Conservation (phyloP, 2,113 vertebrate species). For the Triplophysa siluroides region DNA sequence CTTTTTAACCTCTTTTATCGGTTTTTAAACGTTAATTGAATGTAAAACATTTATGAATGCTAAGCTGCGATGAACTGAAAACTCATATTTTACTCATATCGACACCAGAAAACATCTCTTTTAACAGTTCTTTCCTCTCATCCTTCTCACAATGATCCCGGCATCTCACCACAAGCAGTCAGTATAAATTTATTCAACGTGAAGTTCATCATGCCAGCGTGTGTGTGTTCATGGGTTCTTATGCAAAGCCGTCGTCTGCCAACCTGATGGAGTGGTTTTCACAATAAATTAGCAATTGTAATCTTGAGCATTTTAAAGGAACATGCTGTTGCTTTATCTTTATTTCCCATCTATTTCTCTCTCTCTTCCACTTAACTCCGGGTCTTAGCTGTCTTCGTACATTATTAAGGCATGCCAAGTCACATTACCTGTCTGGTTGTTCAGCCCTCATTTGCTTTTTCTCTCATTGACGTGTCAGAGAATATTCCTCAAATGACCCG, state of each 20-base stretch:
- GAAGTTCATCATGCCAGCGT: slow-evolving; percentile 50
- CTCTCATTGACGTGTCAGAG: slow-evolving; percentile 23
- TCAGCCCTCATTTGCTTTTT: slow-evolving; percentile 25
- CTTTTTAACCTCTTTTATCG: no score
- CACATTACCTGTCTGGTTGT: slow-evolving; percentile 44
- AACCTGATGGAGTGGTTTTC: slow-evolving; percentile 46
- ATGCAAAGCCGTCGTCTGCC: slow-evolving; percentile 50
- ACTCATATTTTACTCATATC: background rate
- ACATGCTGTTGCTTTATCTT: slow-evolving; percentile 35
- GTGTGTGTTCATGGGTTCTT: slow-evolving; percentile 54
- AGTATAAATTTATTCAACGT: slow-evolving; percentile 54
- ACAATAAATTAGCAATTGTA: slow-evolving; percentile 55
- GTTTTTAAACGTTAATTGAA: background rate
- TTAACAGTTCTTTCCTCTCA: background rate
- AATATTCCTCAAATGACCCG: slow-evolving; percentile 35
- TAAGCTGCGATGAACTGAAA: background rate
- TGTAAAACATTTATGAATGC: background rate
- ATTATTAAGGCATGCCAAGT: slow-evolving; percentile 43
- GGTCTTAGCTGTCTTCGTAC: slow-evolving; percentile 42
- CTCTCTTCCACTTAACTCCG: slow-evolving; percentile 25
- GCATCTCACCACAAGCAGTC: slow-evolving; percentile 47
- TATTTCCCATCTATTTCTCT: slow-evolving; percentile 27
- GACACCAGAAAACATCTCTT: no score
- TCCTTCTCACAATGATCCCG: slow-evolving; percentile 5
- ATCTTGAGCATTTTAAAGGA: slow-evolving; percentile 45